A percentile compares a stretch with the other conserved stretches of the same genome.
Conservation (phyloP, 2,113 vertebrate genomes). For the Miniopterus natalensis region DNA sequence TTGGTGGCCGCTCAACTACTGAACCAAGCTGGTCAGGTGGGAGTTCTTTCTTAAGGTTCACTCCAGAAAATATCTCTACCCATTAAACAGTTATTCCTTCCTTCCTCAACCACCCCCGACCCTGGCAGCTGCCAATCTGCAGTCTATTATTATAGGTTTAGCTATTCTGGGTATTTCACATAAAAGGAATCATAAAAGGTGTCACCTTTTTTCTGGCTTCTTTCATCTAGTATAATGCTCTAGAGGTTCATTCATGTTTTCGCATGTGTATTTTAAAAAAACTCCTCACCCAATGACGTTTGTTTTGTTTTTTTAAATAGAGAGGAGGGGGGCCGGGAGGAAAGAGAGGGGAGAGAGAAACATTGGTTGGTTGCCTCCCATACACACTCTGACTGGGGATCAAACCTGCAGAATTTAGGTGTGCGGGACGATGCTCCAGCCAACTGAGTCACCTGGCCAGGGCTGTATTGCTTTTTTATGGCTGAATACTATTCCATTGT, state of each 20-base stretch:
- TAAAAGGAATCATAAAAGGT: no score
- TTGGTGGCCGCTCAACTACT: no score
- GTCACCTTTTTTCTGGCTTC: no score
- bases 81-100: not conserved
- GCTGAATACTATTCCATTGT: not conserved
- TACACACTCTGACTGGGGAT: not conserved
- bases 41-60: not conserved
- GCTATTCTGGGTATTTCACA: no score
- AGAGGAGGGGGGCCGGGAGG: no score
- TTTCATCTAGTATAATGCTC: no score
- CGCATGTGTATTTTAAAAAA: no score
- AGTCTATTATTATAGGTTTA: not conserved
- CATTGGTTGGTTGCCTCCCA: not conserved
- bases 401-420: no score
- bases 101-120: accelerated
- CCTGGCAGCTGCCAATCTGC: not conserved
- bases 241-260: no score
- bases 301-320: not conserved
- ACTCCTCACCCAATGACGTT: not conserved
- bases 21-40: no score
- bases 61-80: not conserved
- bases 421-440: no score
- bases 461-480: not conserved
- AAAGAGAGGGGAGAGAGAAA: not conserved
- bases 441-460: no score